These are phyloP conservation scores for Orbicella faveolata DNA, from an alignment of 64 coral and sea anemone genomes.

Conservation along the genomic window DNA sequence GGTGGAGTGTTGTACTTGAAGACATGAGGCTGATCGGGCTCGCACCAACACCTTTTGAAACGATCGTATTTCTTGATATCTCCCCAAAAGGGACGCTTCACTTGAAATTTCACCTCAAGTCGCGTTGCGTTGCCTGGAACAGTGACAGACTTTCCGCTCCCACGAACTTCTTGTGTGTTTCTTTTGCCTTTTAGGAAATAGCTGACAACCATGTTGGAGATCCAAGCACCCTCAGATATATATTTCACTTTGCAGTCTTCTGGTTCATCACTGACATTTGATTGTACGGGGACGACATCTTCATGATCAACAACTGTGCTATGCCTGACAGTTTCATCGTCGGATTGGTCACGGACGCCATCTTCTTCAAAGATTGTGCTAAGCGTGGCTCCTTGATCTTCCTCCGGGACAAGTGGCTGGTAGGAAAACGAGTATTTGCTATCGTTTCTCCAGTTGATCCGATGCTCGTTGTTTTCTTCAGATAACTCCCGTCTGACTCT, in stretches of 20 bases:
- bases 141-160: constrained; percentile 1
- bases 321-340: no score
- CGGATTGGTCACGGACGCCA: neutral
- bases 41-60: constrained; percentile 13
- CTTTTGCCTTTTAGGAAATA: neutral
- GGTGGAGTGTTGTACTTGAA: constrained; percentile 28
- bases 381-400: neutral
- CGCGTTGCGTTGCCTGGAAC: constrained; percentile 4
- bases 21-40: constrained; percentile 25
- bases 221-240: constrained; percentile 13
- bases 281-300: neutral
- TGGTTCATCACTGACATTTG: neutral
- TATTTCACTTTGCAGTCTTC: constrained; percentile 20
- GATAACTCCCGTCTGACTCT: neutral
- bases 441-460: neutral
- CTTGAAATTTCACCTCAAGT: constrained; percentile 34
- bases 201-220: neutral
- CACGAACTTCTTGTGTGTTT: constrained; percentile 1
- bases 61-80: constrained; percentile 41
- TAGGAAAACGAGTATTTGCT: neutral
- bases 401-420: neutral
- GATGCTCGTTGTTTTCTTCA: constrained; percentile 13
- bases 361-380: neutral
- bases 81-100: constrained; percentile 14
- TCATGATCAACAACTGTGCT: no score